Base-by-base conservation (phyloP, 1,140 invertebrate genomes). In the Tetramorium parvispinum region DNA sequence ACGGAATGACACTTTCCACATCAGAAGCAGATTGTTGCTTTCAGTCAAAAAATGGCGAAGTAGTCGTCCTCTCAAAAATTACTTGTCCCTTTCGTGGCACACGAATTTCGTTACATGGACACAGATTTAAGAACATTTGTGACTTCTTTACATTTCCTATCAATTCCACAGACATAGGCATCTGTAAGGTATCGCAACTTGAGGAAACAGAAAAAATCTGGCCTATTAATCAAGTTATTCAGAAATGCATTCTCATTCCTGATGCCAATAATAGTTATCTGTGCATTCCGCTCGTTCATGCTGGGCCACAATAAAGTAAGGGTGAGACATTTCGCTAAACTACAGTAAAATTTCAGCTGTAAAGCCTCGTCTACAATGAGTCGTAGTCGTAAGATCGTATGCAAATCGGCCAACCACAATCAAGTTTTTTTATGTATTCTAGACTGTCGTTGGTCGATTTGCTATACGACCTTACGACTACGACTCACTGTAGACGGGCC, bases 241-340 rank as follows among this genome's bases (percentile, higher is more conserved):
- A 51, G 2, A 71, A 71, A 71, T 71, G 21, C 13, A 51, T 71
- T 71, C 43, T 71, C 8, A 51, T 71, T 71, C 68, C 68, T 71
- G 24, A 40, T 40, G 37, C 5, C 6, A 6, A 18, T 71, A 5
- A 71, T 53, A 32, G 3, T 71, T 46, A 46, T 68, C 6, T 68
- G 7, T 68, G 68, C 51, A 71, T 71, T 51, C 68, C 46, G 13
- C 46, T 71, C 10, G 16, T 71, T 71, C 16, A 71, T 49, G 0
- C 5, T 66, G 65, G 32, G 18, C 6, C 37, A 63, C 11, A 65
- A 18, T 65, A 65, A 65, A 65, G 6, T 65, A 65, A 2, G 1
- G 63, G 63, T 65, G 32, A 65, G 32, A 65, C 18, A 65, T 40
- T 65, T 40, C 37, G 37, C 37, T 40, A 8, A 40, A 65, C 2